Conservation (phyloP, 2,113 vertebrate genomes). For the Hipposideros armiger region DNA sequence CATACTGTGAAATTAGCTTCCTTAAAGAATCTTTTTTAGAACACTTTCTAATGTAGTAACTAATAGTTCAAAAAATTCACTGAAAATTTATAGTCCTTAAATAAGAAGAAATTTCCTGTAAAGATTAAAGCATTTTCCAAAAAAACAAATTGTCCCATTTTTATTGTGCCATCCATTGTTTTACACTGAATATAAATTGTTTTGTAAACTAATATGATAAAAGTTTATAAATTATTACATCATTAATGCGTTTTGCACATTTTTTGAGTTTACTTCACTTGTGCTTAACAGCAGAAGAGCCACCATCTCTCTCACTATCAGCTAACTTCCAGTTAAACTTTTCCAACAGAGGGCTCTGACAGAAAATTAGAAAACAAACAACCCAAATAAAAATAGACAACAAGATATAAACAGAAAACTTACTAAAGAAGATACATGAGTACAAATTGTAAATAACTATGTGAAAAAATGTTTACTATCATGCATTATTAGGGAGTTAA, state of each 20-base stretch:
- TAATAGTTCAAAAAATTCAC: not conserved
- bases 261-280: not conserved
- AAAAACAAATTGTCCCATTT: not conserved
- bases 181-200: not conserved
- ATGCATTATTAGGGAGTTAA: not conserved
- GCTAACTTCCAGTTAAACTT: not conserved
- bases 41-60: not conserved
- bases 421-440: not conserved
- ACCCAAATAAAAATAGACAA: not conserved
- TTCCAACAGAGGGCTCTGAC: not conserved
- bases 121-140: constrained; percentile 34
- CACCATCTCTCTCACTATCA: not conserved
- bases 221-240: not conserved
- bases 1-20: constrained; percentile 1
- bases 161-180: not conserved
- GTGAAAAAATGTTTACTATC: not conserved
- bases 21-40: not conserved
- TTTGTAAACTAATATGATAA: not conserved
- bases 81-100: not conserved
- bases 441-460: not conserved
- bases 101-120: not conserved
- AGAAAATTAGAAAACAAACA: not conserved
- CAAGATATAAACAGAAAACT: not conserved
- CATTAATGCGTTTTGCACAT: not conserved
- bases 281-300: not conserved